Percentiles rank a stretch among this genome's conserved stretches.
Evolutionary conservation across 2,888 invertebrate genomes (phyloP).

Genomic region (Mythimna ferrago): DNA sequence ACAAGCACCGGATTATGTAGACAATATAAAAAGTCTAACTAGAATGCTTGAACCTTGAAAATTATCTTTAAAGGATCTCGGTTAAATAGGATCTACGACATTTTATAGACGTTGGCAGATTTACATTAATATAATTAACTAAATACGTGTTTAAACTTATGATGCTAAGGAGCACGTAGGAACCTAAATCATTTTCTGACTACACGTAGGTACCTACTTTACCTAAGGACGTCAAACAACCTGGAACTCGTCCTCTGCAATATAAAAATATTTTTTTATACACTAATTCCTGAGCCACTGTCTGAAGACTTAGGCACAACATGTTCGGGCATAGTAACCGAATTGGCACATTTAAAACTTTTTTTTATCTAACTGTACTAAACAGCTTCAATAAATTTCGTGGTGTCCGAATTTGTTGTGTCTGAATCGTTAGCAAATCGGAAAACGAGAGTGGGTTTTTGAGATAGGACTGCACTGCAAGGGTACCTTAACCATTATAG

Average conservation of each 20-base stretch:
- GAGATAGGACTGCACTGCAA: no score
- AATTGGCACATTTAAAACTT: no score
- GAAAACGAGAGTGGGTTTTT: no score
- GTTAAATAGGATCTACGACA: constrained; percentile 59
- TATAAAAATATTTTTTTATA: constrained; percentile 12
- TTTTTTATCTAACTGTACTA: no score
- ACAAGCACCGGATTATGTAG: constrained; percentile 73
- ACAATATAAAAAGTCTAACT: constrained; percentile 67
- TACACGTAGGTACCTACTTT: constrained; percentile 7
- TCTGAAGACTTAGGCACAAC: no score
- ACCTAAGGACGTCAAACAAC: neutral
- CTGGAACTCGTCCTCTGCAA: constrained; percentile 6
- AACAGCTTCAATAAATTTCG: no score
- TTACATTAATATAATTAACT: constrained; percentile 58
- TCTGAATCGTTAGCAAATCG: no score
- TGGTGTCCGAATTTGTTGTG: no score
- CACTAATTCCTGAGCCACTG: no score
- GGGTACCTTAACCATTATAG: no score
- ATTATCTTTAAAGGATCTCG: constrained; percentile 70
- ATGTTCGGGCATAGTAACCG: no score
- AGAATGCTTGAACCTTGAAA: constrained; percentile 72
- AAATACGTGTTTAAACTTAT: constrained; percentile 57
- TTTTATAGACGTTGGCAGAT: constrained; percentile 56
- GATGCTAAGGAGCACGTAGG: constrained; percentile 39
- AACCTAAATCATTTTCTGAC: constrained; percentile 24